A percentile compares a stretch with the other conserved stretches of the same genome.
Evolutionary conservation across 92 coral and sea anemone species (phyloP).

Genomic region (Porites lobata): DNA sequence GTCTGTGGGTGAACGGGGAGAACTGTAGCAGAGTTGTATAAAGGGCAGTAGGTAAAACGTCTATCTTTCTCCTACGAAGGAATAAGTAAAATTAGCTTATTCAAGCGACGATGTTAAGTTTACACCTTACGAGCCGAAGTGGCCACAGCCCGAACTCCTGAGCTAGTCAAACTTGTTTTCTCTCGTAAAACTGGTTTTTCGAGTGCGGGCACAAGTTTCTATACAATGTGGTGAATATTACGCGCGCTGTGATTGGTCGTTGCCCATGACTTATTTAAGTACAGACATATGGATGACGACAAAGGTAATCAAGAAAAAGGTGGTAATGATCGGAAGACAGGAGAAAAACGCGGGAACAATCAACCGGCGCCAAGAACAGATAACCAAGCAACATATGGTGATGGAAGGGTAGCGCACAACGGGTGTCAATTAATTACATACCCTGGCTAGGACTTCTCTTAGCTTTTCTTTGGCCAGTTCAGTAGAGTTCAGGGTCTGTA

Average conservation of each 20-base stretch:
- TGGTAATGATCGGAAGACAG: too few relatives aligned
- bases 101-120: not conserved
- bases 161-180: too few relatives aligned
- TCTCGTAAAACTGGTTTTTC: too few relatives aligned
- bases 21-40: slow-evolving; percentile 91
- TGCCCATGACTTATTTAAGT: too few relatives aligned
- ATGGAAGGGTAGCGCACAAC: not conserved
- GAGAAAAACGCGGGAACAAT: too few relatives aligned
- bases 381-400: not conserved
- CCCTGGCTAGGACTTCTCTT: slow-evolving; percentile 79
- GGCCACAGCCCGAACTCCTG: too few relatives aligned
- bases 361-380: not conserved
- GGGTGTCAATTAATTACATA: slow-evolving; percentile 11
- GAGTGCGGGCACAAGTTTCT: too few relatives aligned
- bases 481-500: slow-evolving; percentile 93
- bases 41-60: slow-evolving; percentile 90
- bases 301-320: too few relatives aligned
- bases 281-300: too few relatives aligned
- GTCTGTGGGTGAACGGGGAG: slow-evolving; percentile 80
- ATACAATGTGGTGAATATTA: too few relatives aligned
- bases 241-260: too few relatives aligned
- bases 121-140: not conserved
- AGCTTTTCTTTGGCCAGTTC: slow-evolving; percentile 93
- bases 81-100: not conserved
- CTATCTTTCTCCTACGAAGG: slow-evolving; percentile 73